A percentile compares a stretch with the other conserved stretches of the same genome.
These are phyloP conservation scores for Nemurella pictetii DNA, from an alignment of 2,888 invertebrate species.

Conservation along the genomic window DNA sequence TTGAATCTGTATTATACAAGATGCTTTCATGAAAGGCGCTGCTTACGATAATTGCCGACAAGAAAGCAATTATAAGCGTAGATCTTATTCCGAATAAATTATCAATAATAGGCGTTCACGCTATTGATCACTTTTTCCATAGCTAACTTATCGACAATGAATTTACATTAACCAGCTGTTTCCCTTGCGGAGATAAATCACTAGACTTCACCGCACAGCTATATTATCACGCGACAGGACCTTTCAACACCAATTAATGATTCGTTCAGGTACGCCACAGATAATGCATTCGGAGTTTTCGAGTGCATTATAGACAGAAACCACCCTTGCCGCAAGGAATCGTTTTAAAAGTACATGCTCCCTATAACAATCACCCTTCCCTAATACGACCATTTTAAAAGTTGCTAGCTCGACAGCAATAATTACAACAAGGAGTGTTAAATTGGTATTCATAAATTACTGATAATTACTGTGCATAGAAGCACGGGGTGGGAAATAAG, in stretches of 20 bases:
- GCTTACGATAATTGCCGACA: no score
- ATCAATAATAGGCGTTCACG: neutral
- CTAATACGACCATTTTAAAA: constrained; percentile 11
- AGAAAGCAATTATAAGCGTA: no score
- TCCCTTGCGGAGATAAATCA: neutral
- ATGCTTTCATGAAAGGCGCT: no score
- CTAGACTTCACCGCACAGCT: neutral
- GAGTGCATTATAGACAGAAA: neutral
- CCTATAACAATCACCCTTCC: neutral
- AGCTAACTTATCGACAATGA: neutral
- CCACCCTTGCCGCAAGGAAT: neutral
- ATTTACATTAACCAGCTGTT: neutral
- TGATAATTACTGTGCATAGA: constrained; percentile 16
- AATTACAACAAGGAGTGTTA: constrained; percentile 19
- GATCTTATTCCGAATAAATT: neutral
- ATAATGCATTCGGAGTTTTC: neutral
- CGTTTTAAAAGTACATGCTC: neutral
- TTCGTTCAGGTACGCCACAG: neutral
- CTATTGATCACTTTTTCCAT: neutral
- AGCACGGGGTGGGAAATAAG: neutral
- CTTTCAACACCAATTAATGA: neutral
- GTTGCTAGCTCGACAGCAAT: neutral
- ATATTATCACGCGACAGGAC: neutral
- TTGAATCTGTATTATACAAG: no score
- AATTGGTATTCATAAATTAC: constrained; percentile 27